Evolutionary conservation across 1,140 invertebrate genomes (phyloP).

Genomic region (Cydia pomonella): DNA sequence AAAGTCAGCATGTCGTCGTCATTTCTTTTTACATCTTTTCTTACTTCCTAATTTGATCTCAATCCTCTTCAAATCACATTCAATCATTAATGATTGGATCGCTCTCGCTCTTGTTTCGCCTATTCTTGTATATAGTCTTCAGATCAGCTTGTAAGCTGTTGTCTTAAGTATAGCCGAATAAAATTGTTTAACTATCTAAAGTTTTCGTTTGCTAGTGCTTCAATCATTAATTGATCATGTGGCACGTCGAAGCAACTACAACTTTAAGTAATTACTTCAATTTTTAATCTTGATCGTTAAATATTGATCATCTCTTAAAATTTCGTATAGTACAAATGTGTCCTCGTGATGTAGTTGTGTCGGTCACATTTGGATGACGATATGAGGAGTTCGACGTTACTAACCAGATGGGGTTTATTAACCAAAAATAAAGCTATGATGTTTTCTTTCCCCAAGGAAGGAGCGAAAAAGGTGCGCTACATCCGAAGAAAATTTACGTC

Average conservation of each 20-base stretch:
- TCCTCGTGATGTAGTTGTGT: neutral
- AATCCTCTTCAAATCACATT: slow-evolving; percentile 47
- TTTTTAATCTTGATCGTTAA: neutral
- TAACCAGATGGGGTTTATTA: neutral
- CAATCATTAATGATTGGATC: slow-evolving; percentile 54
- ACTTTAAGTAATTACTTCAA: neutral
- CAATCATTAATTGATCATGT: slow-evolving; percentile 49
- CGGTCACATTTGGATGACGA: neutral
- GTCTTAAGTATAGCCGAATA: neutral
- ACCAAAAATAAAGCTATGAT: slow-evolving; percentile 50
- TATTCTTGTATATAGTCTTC: neutral
- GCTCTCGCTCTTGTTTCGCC: slow-evolving; percentile 22
- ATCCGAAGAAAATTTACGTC: slow-evolving; percentile 35
- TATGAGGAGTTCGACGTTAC: neutral
- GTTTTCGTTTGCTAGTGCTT: slow-evolving; percentile 42
- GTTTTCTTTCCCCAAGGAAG: slow-evolving; percentile 61
- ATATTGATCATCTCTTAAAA: neutral
- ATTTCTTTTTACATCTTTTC: neutral
- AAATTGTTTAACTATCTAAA: neutral
- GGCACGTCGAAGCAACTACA: slow-evolving; percentile 37
- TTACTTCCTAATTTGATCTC: neutral
- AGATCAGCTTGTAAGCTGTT: neutral
- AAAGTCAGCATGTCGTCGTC: slow-evolving; percentile 12
- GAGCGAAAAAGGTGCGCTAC: slow-evolving; percentile 40
- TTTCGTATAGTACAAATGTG: neutral